These are phyloP conservation scores for Melanocharis versteri DNA, from an alignment of 2,113 vertebrate species.

Conservation along the genomic window DNA sequence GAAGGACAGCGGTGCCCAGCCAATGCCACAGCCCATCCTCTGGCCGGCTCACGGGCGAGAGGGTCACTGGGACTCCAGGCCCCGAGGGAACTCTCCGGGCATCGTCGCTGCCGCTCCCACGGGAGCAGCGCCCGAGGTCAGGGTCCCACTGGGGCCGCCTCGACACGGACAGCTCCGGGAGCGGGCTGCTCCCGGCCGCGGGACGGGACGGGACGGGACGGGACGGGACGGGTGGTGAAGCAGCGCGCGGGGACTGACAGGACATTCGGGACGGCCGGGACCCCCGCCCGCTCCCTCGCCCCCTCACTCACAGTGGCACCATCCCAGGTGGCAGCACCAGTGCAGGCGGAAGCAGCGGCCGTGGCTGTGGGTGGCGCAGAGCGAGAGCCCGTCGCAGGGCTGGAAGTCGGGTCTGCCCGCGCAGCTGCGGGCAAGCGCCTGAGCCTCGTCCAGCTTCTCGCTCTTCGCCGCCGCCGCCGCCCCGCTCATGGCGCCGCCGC, in stretches of 20 bases:
- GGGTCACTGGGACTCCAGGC: not conserved
- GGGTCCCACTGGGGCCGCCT: not conserved
- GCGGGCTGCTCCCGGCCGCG: not conserved
- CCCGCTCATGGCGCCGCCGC: constrained; percentile 45
- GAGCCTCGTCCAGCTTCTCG: constrained; percentile 75
- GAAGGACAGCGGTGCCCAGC: not conserved
- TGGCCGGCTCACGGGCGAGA: not conserved
- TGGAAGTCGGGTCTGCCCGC: constrained; percentile 97
- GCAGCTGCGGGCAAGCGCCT: constrained; percentile 94
- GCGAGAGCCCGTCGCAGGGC: constrained; percentile 94
- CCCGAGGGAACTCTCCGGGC: not conserved
- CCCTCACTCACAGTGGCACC: constrained; percentile 96
- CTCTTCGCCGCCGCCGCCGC: constrained; percentile 52
- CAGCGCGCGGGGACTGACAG: not conserved
- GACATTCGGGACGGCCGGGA: not conserved
- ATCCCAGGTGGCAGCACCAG: constrained; percentile 98
- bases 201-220: not conserved
- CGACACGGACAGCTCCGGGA: not conserved
- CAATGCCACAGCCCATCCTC: not conserved
- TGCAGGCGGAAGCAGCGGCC: constrained; percentile 99
- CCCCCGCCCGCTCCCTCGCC: not conserved
- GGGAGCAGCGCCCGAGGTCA: not conserved
- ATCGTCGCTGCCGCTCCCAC: not conserved
- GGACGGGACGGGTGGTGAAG: not conserved
- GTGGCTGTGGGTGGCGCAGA: constrained; percentile 97